Conservation (phyloP, 2,888 invertebrate genomes). For the Mycogona germanica region DNA sequence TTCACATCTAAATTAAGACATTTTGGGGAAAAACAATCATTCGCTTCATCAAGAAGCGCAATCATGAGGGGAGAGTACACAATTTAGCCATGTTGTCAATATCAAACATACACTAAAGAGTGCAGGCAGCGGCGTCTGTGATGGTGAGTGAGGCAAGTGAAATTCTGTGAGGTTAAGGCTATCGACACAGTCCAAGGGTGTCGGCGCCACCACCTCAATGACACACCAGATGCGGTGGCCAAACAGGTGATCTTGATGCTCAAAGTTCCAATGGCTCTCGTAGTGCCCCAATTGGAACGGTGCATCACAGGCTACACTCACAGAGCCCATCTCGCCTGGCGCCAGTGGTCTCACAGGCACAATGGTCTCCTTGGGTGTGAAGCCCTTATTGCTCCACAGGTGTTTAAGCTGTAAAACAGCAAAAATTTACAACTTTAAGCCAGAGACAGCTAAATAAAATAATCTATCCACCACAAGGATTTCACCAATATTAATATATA, state of each 20-base stretch:
- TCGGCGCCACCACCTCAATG: conserved; percentile 27
- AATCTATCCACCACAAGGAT: too few relatives aligned
- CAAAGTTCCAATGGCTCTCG: conserved; percentile 33
- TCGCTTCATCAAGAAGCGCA: too few relatives aligned
- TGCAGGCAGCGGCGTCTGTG: too few relatives aligned
- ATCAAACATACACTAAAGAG: too few relatives aligned
- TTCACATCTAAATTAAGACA: too few relatives aligned
- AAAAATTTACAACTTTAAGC: background rate
- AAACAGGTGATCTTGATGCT: conserved; percentile 29
- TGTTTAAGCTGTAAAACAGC: conserved; percentile 18
- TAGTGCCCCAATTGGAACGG: conserved; percentile 29
- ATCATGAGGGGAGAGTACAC: too few relatives aligned
- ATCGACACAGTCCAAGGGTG: too few relatives aligned
- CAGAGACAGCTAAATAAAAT: background rate
- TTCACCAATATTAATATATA: background rate
- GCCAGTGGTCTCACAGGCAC: conserved; percentile 28
- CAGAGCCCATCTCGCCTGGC: conserved; percentile 29
- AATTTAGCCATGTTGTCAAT: too few relatives aligned
- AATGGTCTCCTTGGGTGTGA: conserved; percentile 25
- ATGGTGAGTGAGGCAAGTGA: too few relatives aligned
- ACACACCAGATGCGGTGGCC: conserved; percentile 34
- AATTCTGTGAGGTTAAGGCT: too few relatives aligned
- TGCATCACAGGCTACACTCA: conserved; percentile 27
- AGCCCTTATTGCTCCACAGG: conserved; percentile 20
- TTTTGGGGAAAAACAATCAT: too few relatives aligned